Base-by-base conservation (phyloP, 1,140 invertebrate species). In the Heliothis virescens region DNA sequence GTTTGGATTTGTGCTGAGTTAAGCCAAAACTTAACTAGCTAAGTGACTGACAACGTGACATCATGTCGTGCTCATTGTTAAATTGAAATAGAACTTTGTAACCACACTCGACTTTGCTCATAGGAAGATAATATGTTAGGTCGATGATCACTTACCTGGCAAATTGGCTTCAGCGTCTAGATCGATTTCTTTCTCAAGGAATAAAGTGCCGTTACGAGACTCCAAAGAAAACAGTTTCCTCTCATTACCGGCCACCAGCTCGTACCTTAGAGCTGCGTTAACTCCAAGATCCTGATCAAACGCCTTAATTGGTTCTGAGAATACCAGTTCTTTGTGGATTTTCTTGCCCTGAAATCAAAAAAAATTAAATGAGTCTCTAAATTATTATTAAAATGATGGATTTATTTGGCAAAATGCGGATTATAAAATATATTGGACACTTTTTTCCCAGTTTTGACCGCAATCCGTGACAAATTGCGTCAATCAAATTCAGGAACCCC, bases 141-240 rank as follows among this genome's bases (percentile, higher is more conserved):
- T 52, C 1, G 34, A 18, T 15, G 7, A 21, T 60, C 59, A 5
- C 41, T 81, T 82, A 95, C 94, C 94, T 7, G 96, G 96, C 11
- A 98, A 85, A 18, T 95, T 95, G 53, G 88, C 86, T 85, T 97
- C 97, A 1, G 95, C 92, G 85, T 98, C 98, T 59, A 98, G 88
- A 92, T 98, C 98, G 10, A 98, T 96, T 90, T 98, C 97, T 69
- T 96, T 96, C 71, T 98, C 96, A 2, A 98, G 91, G 88, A 96
- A 98, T 53, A 98, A 90, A 0, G 96, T 96, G 0, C 97, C 98
- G 82, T 98, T 98, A 4, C 96, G 92, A 0, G 96, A 93, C 87
- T 98, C 96, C 13, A 98, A 94, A 2, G 96, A 94, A 86, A 98
- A 98, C 15, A 97, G 87, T 21, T 96, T 95, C 0, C 96, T 88